Percentiles rank a stretch among this genome's conserved stretches.
Evolutionary conservation across 1,140 invertebrate species (phyloP).

Genomic region (Drosophila kohkoa): DNA sequence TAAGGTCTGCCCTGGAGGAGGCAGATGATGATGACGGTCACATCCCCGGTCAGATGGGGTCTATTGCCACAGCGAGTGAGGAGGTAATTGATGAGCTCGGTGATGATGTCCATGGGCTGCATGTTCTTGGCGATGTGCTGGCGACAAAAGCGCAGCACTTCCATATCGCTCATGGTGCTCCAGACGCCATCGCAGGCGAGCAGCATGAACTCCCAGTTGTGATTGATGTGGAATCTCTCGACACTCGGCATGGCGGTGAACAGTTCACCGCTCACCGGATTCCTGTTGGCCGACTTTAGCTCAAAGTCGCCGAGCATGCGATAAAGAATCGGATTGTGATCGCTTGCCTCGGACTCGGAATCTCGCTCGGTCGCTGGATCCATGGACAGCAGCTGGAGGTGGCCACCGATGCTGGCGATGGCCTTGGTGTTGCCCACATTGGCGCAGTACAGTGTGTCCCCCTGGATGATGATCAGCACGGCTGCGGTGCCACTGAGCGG

Average conservation of each 20-base stretch:
- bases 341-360: not conserved
- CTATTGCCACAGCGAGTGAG: not conserved
- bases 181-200: conserved; percentile 17
- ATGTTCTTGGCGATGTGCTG: not conserved
- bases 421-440: conserved; percentile 14
- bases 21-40: conserved; percentile 4
- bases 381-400: not conserved
- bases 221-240: not conserved
- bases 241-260: conserved; percentile 14
- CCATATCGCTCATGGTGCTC: not conserved
- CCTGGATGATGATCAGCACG: conserved; percentile 2
- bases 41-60: not conserved
- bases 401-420: conserved; percentile 5
- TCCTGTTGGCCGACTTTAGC: not conserved
- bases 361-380: not conserved
- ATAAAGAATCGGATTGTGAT: not conserved
- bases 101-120: not conserved
- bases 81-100: not conserved
- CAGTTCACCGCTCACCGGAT: not conserved
- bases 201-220: conserved; percentile 11
- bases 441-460: conserved; percentile 2
- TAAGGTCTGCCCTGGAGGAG: not conserved
- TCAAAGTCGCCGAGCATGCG: conserved; percentile 6
- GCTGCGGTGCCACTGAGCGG: conserved; percentile 2
- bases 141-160: conserved; percentile 3